Percentiles rank a stretch among this genome's conserved stretches.
These are phyloP conservation scores for Marisa cornuarietis DNA, from an alignment of 1,140 invertebrate species.

Conservation along the genomic window DNA sequence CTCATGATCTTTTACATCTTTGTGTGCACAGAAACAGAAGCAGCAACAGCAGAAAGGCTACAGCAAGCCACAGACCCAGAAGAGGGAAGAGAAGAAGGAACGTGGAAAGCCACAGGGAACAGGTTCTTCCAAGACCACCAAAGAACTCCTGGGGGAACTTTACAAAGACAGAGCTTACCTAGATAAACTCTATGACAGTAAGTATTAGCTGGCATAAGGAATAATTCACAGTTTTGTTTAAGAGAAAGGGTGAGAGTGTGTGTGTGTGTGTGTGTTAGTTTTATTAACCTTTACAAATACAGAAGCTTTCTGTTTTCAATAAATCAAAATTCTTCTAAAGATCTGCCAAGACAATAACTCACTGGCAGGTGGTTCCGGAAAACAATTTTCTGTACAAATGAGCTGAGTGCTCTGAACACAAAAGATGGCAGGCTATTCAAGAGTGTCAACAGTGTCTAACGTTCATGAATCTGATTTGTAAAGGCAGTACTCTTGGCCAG, in stretches of 20 bases:
- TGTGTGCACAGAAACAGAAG: constrained; percentile 42
- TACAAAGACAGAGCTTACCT: constrained; percentile 64
- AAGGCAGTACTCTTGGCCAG: no score
- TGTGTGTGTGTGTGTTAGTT: constrained; percentile 5
- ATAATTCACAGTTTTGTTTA: background rate
- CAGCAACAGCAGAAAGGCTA: constrained; percentile 45
- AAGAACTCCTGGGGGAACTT: constrained; percentile 65
- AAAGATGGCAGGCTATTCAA: no score
- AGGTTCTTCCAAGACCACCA: constrained; percentile 60
- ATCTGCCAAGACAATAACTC: no score
- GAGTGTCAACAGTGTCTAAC: no score
- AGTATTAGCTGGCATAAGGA: constrained; percentile 14
- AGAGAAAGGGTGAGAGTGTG: background rate
- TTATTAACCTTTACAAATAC: background rate
- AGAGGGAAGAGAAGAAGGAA: constrained; percentile 53
- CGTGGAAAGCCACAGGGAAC: constrained; percentile 42
- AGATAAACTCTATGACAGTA: constrained; percentile 64
- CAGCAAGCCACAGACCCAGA: constrained; percentile 38
- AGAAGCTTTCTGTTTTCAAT: no score
- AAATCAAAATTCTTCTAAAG: no score
- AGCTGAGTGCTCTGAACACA: no score
- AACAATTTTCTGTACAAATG: no score
- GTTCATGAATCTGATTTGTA: no score
- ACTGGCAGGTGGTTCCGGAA: no score
- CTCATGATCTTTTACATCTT: no score